phyloP scores from a whole-genome alignment of 2,113 vertebrate species.

The Ictalurus furcatus region DNA sequence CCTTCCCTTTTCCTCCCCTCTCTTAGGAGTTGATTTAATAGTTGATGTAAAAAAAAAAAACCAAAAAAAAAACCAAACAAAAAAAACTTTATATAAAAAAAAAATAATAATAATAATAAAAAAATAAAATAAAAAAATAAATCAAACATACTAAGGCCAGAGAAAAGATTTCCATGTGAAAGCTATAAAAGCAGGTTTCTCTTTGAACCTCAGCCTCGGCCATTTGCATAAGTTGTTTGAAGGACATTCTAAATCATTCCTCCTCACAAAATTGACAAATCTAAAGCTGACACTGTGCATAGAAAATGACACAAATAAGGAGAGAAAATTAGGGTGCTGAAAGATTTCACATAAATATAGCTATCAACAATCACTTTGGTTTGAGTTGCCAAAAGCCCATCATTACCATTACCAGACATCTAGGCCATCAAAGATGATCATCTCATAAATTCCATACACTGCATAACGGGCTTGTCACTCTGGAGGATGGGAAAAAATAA shows the following conservation, averaged over 20 bases:
- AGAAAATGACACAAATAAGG: conserved; percentile 65
- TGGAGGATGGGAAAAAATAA: conserved; percentile 66
- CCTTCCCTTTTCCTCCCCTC: background rate
- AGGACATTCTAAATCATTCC: conserved; percentile 61
- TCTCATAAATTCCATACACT: conserved; percentile 67
- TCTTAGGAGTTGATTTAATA: background rate
- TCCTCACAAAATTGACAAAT: conserved; percentile 57
- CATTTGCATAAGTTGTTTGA: conserved; percentile 58
- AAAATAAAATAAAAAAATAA: background rate
- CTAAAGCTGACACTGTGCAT: conserved; percentile 57
- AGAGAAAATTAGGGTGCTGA: conserved; percentile 54
- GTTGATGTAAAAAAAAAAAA: background rate
- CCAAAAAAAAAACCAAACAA: no score
- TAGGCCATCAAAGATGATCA: conserved; percentile 72
- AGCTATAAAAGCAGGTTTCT: background rate
- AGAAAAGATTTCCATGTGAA: background rate
- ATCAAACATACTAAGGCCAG: no score
- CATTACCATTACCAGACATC: conserved; percentile 70
- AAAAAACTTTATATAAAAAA: no score
- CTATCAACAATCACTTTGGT: conserved; percentile 67
- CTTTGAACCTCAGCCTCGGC: background rate
- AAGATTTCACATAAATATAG: conserved; percentile 64
- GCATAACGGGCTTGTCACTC: conserved; percentile 72
- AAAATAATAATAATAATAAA: no score
- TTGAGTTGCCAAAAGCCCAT: conserved; percentile 61